Conservation (phyloP, 1,140 invertebrate genomes). For the Lepidostoma basale region DNA sequence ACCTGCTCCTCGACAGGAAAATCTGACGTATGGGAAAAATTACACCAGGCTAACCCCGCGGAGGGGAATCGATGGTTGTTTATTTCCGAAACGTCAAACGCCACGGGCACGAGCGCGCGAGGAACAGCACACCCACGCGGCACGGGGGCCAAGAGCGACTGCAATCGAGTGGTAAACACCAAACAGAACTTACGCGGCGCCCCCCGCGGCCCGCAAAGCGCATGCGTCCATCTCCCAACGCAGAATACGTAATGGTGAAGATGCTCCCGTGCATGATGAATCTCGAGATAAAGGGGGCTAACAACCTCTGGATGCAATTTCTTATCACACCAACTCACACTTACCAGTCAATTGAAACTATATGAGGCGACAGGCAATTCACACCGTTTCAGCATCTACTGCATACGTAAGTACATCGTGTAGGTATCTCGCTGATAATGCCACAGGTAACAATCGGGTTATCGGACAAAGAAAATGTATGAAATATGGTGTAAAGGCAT, state of each 20-base stretch:
- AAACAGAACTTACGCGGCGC: too few relatives aligned
- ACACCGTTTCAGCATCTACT: too few relatives aligned
- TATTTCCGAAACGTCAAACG: conserved; percentile 25
- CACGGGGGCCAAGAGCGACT: conserved; percentile 23
- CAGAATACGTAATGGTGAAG: not conserved
- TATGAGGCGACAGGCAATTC: too few relatives aligned
- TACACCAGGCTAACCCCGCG: not conserved
- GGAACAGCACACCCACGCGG: conserved; percentile 23
- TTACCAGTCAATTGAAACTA: too few relatives aligned
- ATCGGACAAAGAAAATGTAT: conserved; percentile 21
- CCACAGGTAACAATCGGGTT: conserved; percentile 10
- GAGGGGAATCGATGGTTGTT: conserved; percentile 10
- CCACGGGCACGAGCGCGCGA: not conserved
- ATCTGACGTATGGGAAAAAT: not conserved
- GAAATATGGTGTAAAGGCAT: too few relatives aligned
- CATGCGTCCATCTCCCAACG: conserved; percentile 2
- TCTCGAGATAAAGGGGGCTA: conserved; percentile 25
- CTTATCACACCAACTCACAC: conserved; percentile 19
- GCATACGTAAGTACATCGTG: too few relatives aligned
- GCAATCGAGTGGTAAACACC: conserved; percentile 12
- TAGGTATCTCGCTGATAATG: not conserved
- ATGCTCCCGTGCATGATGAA: conserved; percentile 23
- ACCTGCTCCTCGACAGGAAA: too few relatives aligned
- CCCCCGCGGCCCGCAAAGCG: conserved; percentile 2
- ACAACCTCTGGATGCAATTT: not conserved